Base-by-base conservation (phyloP, 2,888 invertebrate species). In the Baronia brevicornis region DNA sequence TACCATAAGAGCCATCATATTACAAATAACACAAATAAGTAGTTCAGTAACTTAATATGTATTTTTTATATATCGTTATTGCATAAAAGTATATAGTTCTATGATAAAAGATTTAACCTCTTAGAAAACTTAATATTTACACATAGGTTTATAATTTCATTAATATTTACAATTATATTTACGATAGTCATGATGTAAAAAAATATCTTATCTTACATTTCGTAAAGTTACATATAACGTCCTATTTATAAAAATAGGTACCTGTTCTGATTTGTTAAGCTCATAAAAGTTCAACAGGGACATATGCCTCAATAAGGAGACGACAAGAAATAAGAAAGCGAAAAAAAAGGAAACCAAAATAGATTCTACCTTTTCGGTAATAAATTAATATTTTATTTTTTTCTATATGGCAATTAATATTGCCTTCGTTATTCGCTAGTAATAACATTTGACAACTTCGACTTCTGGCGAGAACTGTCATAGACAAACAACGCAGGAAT, bases 121-220 rank as follows among this genome's bases (percentile, higher is more conserved):
- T n/a, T n/a, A n/a, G n/a, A n/a, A n/a, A n/a, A n/a, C n/a, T n/a
- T n/a, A 15, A 36, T 36, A 31, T 31, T 23, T 31, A 36, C 28
- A 31, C 20, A 5, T 18, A 30, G 23, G 19, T 24, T n/a, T 13
- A 24, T 8, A 23, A n/a, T 23, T 24, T 24, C 25, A 35, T n/a
- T n/a, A n/a, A n/a, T n/a, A n/a, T n/a, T n/a, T n/a, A n/a, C n/a
- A n/a, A n/a, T n/a, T n/a, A n/a, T n/a, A n/a, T n/a, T n/a, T n/a
- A n/a, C n/a, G n/a, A 32, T 10, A 26, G 19, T 46, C 46, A 46
- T 43, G 41, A 48, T 52, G 48, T 54, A 59, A 50, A 52, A 54
- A 48, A 46, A 49, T 45, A 43, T 41, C 36, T 41, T 37, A n/a
- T n/a, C n/a, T 34, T 38, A 39, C 43, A 50, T 43, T 43, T 41